phyloP scores from a whole-genome alignment of 2,888 invertebrate species.

The Catocala fraxini region DNA sequence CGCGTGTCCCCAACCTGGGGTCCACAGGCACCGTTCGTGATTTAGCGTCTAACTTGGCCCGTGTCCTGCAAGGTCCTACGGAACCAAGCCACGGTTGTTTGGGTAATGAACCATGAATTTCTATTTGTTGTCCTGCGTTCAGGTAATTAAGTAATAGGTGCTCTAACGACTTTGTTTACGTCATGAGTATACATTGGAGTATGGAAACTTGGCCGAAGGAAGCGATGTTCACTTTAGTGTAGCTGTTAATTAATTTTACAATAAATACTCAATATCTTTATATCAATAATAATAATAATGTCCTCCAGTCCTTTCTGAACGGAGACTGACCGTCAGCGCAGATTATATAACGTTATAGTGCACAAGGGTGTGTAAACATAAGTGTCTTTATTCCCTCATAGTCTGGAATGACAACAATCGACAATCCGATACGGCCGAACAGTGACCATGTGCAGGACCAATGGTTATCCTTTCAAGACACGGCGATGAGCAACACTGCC shows the following conservation, averaged over 20 bases:
- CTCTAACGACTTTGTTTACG: slow-evolving; percentile 48
- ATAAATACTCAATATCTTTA: background rate
- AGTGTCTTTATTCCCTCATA: too few relatives aligned
- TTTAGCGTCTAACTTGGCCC: slow-evolving; percentile 84
- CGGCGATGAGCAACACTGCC: too few relatives aligned
- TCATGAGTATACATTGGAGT: slow-evolving; percentile 34
- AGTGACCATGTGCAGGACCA: too few relatives aligned
- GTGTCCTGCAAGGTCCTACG: slow-evolving; percentile 72
- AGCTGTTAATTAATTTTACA: background rate
- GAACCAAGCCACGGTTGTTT: slow-evolving; percentile 69
- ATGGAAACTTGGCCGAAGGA: slow-evolving; percentile 11
- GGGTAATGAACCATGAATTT: slow-evolving; percentile 85
- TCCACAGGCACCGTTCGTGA: slow-evolving; percentile 76
- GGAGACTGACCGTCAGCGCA: too few relatives aligned
- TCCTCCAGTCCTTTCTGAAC: too few relatives aligned
- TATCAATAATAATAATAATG: too few relatives aligned
- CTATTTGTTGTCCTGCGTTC: slow-evolving; percentile 79
- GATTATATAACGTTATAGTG: too few relatives aligned
- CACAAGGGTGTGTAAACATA: too few relatives aligned
- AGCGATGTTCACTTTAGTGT: slow-evolving; percentile 2
- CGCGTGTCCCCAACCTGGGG: slow-evolving; percentile 62
- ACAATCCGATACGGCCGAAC: too few relatives aligned
- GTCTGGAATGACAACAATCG: too few relatives aligned
- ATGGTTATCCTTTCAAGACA: too few relatives aligned
- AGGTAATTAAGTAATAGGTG: slow-evolving; percentile 82